phyloP scores from a whole-genome alignment of 2,113 vertebrate species.

The Sprattus sprattus region DNA sequence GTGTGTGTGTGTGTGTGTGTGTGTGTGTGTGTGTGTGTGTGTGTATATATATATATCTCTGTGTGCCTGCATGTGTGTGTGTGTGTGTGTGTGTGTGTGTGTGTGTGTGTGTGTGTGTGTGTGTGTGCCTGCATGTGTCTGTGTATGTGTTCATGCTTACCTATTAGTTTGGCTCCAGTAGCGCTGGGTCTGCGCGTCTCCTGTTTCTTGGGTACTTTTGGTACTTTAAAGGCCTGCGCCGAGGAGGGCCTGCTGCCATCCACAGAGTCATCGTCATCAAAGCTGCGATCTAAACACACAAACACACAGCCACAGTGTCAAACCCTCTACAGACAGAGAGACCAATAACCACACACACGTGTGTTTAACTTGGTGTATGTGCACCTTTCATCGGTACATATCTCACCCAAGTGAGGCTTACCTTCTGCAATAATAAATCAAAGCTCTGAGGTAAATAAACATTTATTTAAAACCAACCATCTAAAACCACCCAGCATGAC shows the following conservation, averaged over 20 bases:
- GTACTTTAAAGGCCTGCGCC: slow-evolving; percentile 90
- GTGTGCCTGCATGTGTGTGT: neutral
- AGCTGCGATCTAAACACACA: slow-evolving; percentile 85
- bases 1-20: neutral
- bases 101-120: neutral
- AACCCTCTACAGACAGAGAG: neutral
- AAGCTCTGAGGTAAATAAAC: neutral
- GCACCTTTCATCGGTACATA: neutral
- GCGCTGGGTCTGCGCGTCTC: slow-evolving; percentile 87
- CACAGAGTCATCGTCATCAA: slow-evolving; percentile 96
- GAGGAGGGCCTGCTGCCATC: slow-evolving; percentile 91
- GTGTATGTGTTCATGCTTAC: slow-evolving; percentile 59
- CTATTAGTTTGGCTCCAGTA: slow-evolving; percentile 82
- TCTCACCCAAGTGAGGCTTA: neutral
- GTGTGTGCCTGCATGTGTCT: neutral
- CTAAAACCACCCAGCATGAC: neutral
- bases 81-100: neutral
- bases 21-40: neutral
- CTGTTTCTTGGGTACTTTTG: slow-evolving; percentile 88
- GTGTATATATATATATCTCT: neutral
- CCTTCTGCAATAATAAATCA: neutral
- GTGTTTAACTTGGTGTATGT: neutral
- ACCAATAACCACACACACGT: neutral
- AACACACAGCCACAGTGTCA: slow-evolving; percentile 37
- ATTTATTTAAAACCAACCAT: neutral